These are phyloP conservation scores for Chelidonichthys spinosus DNA, from an alignment of 2,797 vertebrate species.

Conservation along the genomic window DNA sequence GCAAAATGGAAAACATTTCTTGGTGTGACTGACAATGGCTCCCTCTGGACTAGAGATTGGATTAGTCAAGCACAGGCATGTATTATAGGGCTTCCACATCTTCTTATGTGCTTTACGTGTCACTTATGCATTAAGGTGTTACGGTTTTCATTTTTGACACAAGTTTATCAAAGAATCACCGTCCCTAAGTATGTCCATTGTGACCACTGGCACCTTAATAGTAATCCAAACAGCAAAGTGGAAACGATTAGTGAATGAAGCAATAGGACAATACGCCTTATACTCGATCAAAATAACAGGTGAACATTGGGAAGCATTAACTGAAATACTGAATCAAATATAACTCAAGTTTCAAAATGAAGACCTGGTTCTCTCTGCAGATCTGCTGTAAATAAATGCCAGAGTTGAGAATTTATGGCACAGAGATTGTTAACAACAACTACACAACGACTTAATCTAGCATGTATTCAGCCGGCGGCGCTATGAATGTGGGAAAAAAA, in stretches of 20 bases:
- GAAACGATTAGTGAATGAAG: neutral
- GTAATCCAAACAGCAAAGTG: neutral
- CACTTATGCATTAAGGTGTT: neutral
- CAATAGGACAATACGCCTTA: neutral
- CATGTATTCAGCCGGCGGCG: neutral
- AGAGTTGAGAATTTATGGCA: neutral
- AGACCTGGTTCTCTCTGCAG: neutral
- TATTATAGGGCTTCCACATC: neutral
- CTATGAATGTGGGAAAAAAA: neutral
- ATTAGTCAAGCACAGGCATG: constrained; percentile 29
- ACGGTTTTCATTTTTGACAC: neutral
- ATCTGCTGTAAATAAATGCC: constrained; percentile 5
- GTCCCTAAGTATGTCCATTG: no score
- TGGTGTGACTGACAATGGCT: constrained; percentile 55
- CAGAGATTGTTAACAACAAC: neutral
- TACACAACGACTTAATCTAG: constrained; percentile 6
- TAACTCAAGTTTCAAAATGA: neutral
- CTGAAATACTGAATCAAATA: neutral
- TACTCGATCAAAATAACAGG: neutral
- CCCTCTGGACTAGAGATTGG: constrained; percentile 50
- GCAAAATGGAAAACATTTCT: constrained; percentile 52
- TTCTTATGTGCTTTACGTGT: constrained; percentile 1
- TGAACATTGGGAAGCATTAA: neutral
- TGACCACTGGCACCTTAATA: no score
- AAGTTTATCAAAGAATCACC: no score